Evolutionary conservation across 2,797 vertebrate species (phyloP), one percentile per base, ranked within the genome.

Genomic region (Silurus lanzhouensis): DNA sequence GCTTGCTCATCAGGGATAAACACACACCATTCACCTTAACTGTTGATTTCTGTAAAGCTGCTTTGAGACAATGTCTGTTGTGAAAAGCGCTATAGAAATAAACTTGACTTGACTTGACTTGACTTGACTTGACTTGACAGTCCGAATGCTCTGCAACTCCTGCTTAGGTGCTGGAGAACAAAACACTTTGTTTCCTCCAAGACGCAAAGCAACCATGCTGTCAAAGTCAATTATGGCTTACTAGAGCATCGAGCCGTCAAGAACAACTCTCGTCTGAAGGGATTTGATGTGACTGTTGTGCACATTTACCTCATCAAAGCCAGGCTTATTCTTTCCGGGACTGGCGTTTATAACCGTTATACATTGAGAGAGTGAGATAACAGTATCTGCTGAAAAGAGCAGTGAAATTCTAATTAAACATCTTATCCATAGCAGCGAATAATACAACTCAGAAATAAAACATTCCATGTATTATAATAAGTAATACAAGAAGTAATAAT

Each of bases 351-450:
- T 68, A 76, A 38, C 27, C 27, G 74, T 76, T 85, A 74, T 75
- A 81, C 84, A 76, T 12, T 85, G 84, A 81, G 31, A 82, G 61
- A 57, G 17, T 20, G 60, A 81, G 84, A 85, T 82, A 82, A 57
- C 14, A 31, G 61, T 60, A 76, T 85, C 70, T 82, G 52, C 68
- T 6, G 27, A 76, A 48, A 75, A 61, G 70, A 81, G 78, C 4
- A 66, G 44, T 46, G 58, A 27, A 27, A 76, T 61, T 72, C 61
- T 76, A 82, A 82, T 85, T 85, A 85, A 82, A 67, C 46, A 48
- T 27, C 61, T 27, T 76, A 76, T 58, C 71, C 79, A 22, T 58
- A 20, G 48, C 31, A 17, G 31, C 6, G 61, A 83, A 64, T 46
- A 76, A 82, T 76, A 82, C 38, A 19, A 46, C 70, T 46, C 5